These are phyloP conservation scores for Tuta absoluta DNA, from an alignment of 2,888 invertebrate genomes.

Conservation along the genomic window DNA sequence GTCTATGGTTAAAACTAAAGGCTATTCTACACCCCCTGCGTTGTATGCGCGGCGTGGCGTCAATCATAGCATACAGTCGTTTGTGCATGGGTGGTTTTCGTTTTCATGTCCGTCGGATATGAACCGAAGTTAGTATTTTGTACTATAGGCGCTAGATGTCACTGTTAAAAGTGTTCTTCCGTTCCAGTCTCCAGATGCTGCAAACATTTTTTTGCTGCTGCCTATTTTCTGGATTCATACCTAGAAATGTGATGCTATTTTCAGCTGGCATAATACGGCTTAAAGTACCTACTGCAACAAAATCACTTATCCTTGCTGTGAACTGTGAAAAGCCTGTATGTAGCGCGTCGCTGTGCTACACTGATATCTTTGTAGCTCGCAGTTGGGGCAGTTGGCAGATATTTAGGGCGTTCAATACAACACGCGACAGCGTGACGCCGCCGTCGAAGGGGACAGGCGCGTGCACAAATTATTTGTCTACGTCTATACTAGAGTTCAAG, in stretches of 20 bases:
- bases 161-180: too few species aligned
- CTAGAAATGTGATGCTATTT: too few species aligned
- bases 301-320: not conserved
- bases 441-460: constrained; percentile 37
- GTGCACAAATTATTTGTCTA: not conserved
- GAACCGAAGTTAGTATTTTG: not conserved
- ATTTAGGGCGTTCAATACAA: constrained; percentile 46
- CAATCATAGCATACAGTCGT: too few species aligned
- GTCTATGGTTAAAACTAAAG: not conserved
- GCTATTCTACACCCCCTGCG: not conserved
- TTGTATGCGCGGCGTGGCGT: not conserved
- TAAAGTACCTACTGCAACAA: not conserved
- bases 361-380: too few species aligned
- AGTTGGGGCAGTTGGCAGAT: constrained; percentile 38
- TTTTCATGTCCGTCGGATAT: too few species aligned
- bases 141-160: not conserved
- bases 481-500: not conserved
- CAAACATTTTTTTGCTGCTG: too few species aligned
- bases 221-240: too few species aligned
- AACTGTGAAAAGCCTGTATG: too few species aligned
- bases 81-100: not conserved
- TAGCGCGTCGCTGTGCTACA: too few species aligned
- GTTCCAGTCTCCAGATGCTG: too few species aligned
- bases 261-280: too few species aligned
- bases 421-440: constrained; percentile 53